phyloP scores from a whole-genome alignment of 1,140 invertebrate species.

The Drosophila nikananu region DNA sequence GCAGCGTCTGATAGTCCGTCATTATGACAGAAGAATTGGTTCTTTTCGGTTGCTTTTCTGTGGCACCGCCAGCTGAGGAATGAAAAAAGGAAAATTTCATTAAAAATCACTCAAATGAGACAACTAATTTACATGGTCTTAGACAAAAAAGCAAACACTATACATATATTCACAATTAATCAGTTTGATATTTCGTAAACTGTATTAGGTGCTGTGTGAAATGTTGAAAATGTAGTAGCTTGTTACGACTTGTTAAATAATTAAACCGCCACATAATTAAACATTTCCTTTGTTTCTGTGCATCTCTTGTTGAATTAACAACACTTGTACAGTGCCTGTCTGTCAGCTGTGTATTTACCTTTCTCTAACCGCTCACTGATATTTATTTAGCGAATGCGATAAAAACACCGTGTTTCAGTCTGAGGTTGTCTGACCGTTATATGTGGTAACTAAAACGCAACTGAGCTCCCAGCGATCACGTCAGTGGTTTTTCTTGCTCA shows the following conservation, averaged over 20 bases:
- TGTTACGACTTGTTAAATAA: not conserved
- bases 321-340: constrained; percentile 20
- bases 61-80: constrained; percentile 27
- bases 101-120: not conserved
- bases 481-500: constrained; percentile 70
- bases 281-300: not conserved
- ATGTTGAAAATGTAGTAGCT: not conserved
- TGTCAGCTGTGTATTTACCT: constrained; percentile 28
- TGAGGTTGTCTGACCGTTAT: constrained; percentile 58
- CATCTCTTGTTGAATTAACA: constrained; percentile 13
- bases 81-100: not conserved
- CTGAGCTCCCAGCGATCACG: constrained; percentile 64
- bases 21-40: constrained; percentile 52
- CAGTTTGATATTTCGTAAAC: not conserved
- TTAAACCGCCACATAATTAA: not conserved
- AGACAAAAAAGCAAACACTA: not conserved
- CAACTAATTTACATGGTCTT: not conserved
- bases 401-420: constrained; percentile 23
- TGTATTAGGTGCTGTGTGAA: not conserved
- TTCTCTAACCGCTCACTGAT: constrained; percentile 23
- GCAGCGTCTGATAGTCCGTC: constrained; percentile 83
- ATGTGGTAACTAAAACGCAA: constrained; percentile 60
- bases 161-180: not conserved
- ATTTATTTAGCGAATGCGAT: constrained; percentile 36
- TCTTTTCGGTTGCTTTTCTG: constrained; percentile 18